Base-by-base conservation (phyloP, 2,888 invertebrate species). In the Epinotia demarniana region DNA sequence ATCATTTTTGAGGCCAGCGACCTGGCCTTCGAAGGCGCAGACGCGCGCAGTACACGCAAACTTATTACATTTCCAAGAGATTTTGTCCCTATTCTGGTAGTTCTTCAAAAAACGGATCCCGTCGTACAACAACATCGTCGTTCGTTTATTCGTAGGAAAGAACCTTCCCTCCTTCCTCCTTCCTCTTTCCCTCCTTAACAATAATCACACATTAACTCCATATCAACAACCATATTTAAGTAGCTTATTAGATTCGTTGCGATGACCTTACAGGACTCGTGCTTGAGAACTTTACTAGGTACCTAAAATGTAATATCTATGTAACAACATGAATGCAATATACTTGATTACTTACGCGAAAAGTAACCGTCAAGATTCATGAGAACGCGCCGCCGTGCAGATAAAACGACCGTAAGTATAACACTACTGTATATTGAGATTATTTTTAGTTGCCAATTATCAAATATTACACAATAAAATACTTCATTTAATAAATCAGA, bases 51-150 rank as follows among this genome's bases (percentile, higher is more conserved):
- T 84, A 78, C 91, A 91, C 0, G 85, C 85, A 0, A 74, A 0
- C 77, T 85, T 89, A 78, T 86, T 89, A 77, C 91, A 91, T 66
- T 84, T 87, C 87, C 90, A 90, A 0, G 90, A 89, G 18, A 89
- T 83, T 53, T 80, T 84, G 3, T 78, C 75, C 1, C 86, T 87
- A 33, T 89, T 90, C 71, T 89, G 88, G 64, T 91, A 90, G 77
- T 90, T 90, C 75, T 78, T 88, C 3, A 87, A 87, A 77, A 81
- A 90, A 3, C 83, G 83, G n/a, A 79, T 67, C 0, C 88, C 88
- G 4, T 82, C 76, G 75, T 79, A 85, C 16, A 85, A 11, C 2
- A 90, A 79, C 76, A 88, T 86, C 19, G 82, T 87, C 0, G 84
- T 85, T 4, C 87, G 86, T 80, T 86, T 87, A n/a, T 72, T 39